Base-by-base conservation (phyloP, 2,888 invertebrate species). In the Pteria penguin region DNA sequence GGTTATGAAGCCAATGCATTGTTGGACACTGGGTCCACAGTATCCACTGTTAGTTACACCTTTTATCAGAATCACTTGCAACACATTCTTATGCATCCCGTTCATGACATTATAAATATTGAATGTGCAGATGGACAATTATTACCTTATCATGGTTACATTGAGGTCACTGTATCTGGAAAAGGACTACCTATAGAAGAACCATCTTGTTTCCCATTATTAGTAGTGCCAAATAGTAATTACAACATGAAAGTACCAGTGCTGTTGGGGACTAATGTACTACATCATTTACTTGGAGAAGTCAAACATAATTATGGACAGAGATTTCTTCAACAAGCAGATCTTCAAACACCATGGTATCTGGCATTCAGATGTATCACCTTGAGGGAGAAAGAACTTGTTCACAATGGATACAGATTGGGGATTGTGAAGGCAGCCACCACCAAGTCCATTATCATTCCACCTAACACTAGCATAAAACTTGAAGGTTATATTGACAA, bases 301-400 rank as follows among this genome's bases (percentile, higher is more conserved):
- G 22, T 54, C 32, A 54, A 67, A 71, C 4, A 33, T 31, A n/a
- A 54, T n/a, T n/a, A n/a, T n/a, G n/a, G n/a, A n/a, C n/a, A n/a
- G n/a, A n/a, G n/a, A n/a, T n/a, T n/a, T n/a, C n/a, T n/a, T n/a
- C n/a, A n/a, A n/a, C n/a, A n/a, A n/a, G n/a, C n/a, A n/a, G n/a
- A n/a, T n/a, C n/a, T 75, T 26, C 62, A 55, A 14, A 75, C 54
- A 31, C 73, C 72, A 14, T 75, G 78, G 74, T 78, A 78, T 55
- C 45, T 74, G n/a, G 29, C 78, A 4, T 75, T 78, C 58, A 36
- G 75, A 62, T 60, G 62, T 55, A 24, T 78, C 14, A n/a, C 45
- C 1, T 24, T 72, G 0, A 54, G 69, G 11, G 72, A 78, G 22
- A 75, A 68, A 29, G 66, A 72, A 32, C 55, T 75, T 1, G 24